Evolutionary conservation across 2,113 vertebrate genomes (phyloP).

Genomic region (Lycocorax pyrrhopterus): DNA sequence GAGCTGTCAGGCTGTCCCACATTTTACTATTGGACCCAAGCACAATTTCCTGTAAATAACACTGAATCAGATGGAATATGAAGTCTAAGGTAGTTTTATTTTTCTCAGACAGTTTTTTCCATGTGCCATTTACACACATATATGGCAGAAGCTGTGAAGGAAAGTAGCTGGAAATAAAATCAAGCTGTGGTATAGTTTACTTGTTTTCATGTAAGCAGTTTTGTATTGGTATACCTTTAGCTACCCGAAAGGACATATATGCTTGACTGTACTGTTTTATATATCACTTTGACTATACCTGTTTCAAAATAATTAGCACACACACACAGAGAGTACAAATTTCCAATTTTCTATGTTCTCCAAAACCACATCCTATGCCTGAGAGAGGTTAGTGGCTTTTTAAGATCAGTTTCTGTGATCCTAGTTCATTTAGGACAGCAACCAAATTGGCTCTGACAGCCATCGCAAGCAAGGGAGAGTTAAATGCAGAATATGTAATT

Average conservation of each 20-base stretch:
- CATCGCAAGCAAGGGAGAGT: background rate
- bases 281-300: background rate
- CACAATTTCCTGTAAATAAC: background rate
- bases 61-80: background rate
- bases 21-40: background rate
- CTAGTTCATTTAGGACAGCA: background rate
- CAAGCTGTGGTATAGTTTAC: background rate
- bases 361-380: background rate
- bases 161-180: background rate
- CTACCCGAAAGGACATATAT: background rate
- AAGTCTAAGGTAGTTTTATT: background rate
- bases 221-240: background rate
- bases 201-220: background rate
- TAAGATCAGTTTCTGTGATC: background rate
- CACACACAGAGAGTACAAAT: background rate
- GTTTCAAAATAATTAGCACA: background rate
- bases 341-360: background rate
- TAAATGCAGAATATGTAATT: background rate
- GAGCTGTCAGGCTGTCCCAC: background rate
- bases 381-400: background rate
- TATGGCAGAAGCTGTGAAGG: background rate
- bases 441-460: background rate
- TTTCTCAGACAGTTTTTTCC: background rate
- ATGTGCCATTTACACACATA: background rate
- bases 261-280: background rate